Percentiles rank a stretch among this genome's conserved stretches.
phyloP scores from a whole-genome alignment of 2,113 vertebrate genomes.

The Ornithorhynchus anatinus region DNA sequence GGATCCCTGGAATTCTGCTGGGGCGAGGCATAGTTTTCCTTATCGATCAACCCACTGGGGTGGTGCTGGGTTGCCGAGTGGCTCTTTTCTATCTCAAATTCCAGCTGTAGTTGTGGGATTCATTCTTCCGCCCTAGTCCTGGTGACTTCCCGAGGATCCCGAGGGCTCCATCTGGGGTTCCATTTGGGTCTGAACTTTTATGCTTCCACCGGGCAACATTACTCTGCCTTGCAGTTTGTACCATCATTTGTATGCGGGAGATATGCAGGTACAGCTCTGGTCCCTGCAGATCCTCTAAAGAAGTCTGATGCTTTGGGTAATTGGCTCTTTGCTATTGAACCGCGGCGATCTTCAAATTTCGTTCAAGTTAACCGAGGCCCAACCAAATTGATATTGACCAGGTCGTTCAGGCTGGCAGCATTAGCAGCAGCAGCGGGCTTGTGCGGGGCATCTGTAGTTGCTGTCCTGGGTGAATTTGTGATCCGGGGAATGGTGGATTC shows the following conservation, averaged over 20 bases:
- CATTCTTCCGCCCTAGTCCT: neutral
- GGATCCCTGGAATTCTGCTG: no score
- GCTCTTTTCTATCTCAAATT: no score
- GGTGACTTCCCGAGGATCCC: slow-evolving; percentile 31
- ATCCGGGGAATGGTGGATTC: slow-evolving; percentile 54
- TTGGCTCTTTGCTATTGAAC: slow-evolving; percentile 65
- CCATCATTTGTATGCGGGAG: slow-evolving; percentile 40
- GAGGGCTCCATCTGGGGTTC: slow-evolving; percentile 18
- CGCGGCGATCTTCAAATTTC: slow-evolving; percentile 61
- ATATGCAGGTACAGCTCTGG: slow-evolving; percentile 24
- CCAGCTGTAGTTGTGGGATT: slow-evolving; percentile 4
- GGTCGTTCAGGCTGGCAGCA: slow-evolving; percentile 49
- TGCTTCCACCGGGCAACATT: slow-evolving; percentile 21
- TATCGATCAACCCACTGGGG: no score
- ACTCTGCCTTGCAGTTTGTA: slow-evolving; percentile 35
- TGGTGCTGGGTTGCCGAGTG: no score
- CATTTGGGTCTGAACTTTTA: slow-evolving; percentile 42
- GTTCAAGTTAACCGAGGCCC: slow-evolving; percentile 64
- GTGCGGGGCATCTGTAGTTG: slow-evolving; percentile 63
- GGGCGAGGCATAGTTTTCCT: no score
- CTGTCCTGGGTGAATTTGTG: slow-evolving; percentile 66
- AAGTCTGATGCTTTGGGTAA: slow-evolving; percentile 62
- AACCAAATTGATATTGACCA: slow-evolving; percentile 65
- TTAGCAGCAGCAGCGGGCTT: slow-evolving; percentile 70
- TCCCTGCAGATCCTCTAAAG: slow-evolving; percentile 42